Percentiles rank a stretch among this genome's conserved stretches.
Conservation (phyloP, 2,113 vertebrate genomes). For the Aphyosemion australe region DNA sequence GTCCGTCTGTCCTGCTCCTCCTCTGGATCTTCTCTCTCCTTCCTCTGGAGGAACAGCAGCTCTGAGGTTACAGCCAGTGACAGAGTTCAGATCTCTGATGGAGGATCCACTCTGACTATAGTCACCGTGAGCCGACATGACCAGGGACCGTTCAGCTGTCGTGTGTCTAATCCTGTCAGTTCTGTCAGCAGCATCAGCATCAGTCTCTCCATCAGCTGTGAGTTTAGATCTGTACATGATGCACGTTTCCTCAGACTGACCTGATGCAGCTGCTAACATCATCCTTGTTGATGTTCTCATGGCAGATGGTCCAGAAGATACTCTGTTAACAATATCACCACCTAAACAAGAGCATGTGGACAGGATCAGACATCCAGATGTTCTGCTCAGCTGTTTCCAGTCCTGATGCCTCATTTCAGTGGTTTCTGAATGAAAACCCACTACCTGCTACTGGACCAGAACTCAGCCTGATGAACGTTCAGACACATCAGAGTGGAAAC, state of each 20-base stretch:
- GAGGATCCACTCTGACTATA: slow-evolving; percentile 44
- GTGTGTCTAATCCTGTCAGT: slow-evolving; percentile 31
- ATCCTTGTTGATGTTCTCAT: neutral
- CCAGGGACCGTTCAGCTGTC: slow-evolving; percentile 30
- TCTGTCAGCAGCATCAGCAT: slow-evolving; percentile 2
- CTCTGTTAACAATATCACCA: neutral
- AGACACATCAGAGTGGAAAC: slow-evolving; percentile 51
- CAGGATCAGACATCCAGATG: slow-evolving; percentile 45
- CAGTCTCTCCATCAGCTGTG: slow-evolving; percentile 17
- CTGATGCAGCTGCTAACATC: no score
- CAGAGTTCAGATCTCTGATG: slow-evolving; percentile 57
- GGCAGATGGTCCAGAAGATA: slow-evolving; percentile 53
- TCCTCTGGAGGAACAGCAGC: slow-evolving; percentile 65
- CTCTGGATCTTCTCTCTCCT: slow-evolving; percentile 49
- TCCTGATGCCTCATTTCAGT: slow-evolving; percentile 47
- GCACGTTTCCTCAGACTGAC: no score
- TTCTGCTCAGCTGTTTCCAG: slow-evolving; percentile 58
- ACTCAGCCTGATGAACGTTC: slow-evolving; percentile 13
- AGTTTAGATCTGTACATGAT: neutral
- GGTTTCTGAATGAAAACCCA: slow-evolving; percentile 28
- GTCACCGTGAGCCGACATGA: slow-evolving; percentile 52
- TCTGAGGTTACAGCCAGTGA: slow-evolving; percentile 48
- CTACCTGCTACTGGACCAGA: neutral
- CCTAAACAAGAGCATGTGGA: neutral
- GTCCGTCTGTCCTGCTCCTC: slow-evolving; percentile 48